phyloP scores from a whole-genome alignment of 2,888 invertebrate species.

The Catocala nupta region DNA sequence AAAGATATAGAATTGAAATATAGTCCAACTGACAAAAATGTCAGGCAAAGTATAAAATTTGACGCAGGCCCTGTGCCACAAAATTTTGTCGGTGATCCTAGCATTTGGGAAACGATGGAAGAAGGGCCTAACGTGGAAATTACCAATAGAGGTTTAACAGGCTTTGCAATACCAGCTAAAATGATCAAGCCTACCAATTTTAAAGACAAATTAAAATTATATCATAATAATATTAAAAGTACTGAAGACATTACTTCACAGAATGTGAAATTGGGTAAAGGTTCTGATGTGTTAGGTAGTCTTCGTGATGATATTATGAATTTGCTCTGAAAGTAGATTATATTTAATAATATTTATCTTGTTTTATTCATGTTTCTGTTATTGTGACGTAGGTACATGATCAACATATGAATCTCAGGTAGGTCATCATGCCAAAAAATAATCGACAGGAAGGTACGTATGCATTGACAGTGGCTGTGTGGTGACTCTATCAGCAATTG shows the following conservation, averaged over 20 bases:
- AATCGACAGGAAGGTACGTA: too few species aligned
- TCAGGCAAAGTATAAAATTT: constrained; percentile 63
- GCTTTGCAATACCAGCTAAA: constrained; percentile 75
- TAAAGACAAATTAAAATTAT: neutral
- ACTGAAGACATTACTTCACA: neutral
- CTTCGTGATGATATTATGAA: neutral
- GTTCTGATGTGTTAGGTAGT: neutral
- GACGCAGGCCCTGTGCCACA: constrained; percentile 42
- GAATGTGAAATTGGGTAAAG: neutral
- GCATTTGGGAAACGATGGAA: constrained; percentile 67
- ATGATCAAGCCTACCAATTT: constrained; percentile 36
- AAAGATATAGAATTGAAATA: constrained; percentile 73
- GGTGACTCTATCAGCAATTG: too few species aligned
- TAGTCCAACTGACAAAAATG: constrained; percentile 64
- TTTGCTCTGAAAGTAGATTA: neutral
- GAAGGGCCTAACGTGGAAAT: constrained; percentile 75
- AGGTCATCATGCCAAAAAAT: too few species aligned
- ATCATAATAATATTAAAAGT: neutral
- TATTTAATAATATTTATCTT: too few species aligned
- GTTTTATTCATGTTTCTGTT: too few species aligned
- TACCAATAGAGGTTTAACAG: constrained; percentile 75
- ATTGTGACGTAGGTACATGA: too few species aligned
- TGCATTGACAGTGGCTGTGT: too few species aligned
- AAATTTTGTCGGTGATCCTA: constrained; percentile 60
- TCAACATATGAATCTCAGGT: too few species aligned